Conservation (phyloP, 2,797 vertebrate genomes). For the Rhadinocentrus ornatus region DNA sequence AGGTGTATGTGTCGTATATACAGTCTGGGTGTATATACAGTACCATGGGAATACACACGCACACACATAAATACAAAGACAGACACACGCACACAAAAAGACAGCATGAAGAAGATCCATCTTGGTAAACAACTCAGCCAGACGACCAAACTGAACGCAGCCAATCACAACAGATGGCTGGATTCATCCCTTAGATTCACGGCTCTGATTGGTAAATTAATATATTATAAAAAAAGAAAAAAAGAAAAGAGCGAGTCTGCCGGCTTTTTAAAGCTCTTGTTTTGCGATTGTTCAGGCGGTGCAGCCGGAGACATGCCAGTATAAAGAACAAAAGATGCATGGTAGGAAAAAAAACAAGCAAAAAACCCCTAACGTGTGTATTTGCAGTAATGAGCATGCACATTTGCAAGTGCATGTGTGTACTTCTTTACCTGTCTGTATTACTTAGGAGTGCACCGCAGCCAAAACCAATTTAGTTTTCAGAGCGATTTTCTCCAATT, state of each 20-base stretch:
- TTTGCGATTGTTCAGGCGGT: constrained; percentile 21
- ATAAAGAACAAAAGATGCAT: neutral
- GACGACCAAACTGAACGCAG: constrained; percentile 35
- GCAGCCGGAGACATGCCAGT: constrained; percentile 23
- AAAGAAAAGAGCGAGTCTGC: neutral
- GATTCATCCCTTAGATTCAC: constrained; percentile 33
- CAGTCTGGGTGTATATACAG: constrained; percentile 80
- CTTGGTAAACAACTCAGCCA: constrained; percentile 43
- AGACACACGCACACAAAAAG: constrained; percentile 52
- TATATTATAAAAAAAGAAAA: neutral
- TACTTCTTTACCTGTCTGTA: constrained; percentile 32
- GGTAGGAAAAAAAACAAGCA: neutral
- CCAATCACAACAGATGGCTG: constrained; percentile 51
- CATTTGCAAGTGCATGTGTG: neutral
- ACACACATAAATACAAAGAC: constrained; percentile 40
- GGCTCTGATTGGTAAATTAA: constrained; percentile 46
- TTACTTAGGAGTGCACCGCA: constrained; percentile 10
- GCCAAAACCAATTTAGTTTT: constrained; percentile 59
- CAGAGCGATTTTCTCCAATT: constrained; percentile 58
- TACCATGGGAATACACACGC: constrained; percentile 75
- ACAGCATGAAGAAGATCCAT: constrained; percentile 63
- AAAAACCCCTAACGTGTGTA: neutral
- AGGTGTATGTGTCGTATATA: constrained; percentile 83
- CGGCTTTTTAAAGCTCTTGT: neutral
- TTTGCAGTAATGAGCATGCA: constrained; percentile 3